Conservation (phyloP, 2,888 invertebrate species). For the Cenopis cana region DNA sequence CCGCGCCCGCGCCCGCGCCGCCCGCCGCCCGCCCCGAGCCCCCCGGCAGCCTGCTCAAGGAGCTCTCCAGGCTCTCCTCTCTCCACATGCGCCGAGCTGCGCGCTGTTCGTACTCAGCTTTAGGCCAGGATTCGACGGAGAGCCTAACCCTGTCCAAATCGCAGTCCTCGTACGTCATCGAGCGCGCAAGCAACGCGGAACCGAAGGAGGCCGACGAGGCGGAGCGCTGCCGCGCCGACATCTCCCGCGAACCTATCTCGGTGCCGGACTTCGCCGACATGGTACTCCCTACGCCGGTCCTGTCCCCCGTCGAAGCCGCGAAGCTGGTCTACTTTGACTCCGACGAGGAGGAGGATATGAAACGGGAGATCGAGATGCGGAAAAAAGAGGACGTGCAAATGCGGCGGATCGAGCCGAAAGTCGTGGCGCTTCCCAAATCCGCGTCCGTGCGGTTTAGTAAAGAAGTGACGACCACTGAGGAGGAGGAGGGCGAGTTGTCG, state of each 20-base stretch:
- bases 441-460: conserved; percentile 86
- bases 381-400: conserved; percentile 74
- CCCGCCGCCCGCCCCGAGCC: conserved; percentile 65
- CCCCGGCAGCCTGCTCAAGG: conserved; percentile 84
- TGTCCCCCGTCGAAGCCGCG: conserved; percentile 88
- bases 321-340: conserved; percentile 89
- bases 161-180: conserved; percentile 85
- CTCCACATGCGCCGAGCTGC: conserved; percentile 88
- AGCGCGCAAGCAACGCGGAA: conserved; percentile 64
- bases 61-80: conserved; percentile 89
- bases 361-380: conserved; percentile 55
- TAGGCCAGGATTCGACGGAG: conserved; percentile 88
- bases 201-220: conserved; percentile 66
- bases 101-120: conserved; percentile 89
- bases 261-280: conserved; percentile 90
- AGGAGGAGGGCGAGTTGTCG: conserved; percentile 85
- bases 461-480: conserved; percentile 77
- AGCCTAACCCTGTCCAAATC: conserved; percentile 85
- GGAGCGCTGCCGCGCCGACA: conserved; percentile 60
- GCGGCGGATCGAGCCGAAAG: conserved; percentile 74
- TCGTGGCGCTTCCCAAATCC: conserved; percentile 83
- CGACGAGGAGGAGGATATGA: conserved; percentile 85
- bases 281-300: conserved; percentile 86
- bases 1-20: conserved; percentile 52
- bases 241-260: conserved; percentile 89